Base-by-base conservation (phyloP, 37 sponge, comb jelly and placozoan genomes). In the Aplysina aerophoba region DNA sequence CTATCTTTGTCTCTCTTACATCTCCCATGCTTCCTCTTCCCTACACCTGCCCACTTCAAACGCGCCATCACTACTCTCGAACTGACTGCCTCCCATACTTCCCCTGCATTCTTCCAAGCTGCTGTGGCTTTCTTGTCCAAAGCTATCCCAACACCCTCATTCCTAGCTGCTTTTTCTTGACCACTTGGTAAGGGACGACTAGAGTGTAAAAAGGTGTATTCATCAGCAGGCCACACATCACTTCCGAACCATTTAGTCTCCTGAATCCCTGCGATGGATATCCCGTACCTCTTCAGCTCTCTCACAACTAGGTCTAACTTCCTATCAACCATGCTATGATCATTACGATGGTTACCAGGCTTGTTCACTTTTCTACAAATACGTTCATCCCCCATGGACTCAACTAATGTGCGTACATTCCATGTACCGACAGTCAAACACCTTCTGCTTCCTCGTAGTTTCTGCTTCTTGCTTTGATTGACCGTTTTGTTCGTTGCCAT, bases 201-300 rank as follows among this genome's bases (percentile, higher is more conserved):
- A 15, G 81, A 86, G 41, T 85, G 85, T 17, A 85, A 34, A 34
- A 82, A 17, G 65, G 74, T 73, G 41, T 73, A 73, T 13, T 30
- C 11, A 4, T 3, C 24, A 25, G 79, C 25, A 13, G 79, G 79
- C 86, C 86, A 85, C 31, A 85, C 64, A 59, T 85, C 86, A 50
- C 63, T 55, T 6, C 79, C 86, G 22, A 85, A 85, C 86, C 86
- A 85, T 50, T 77, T 85, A 58, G 79, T 78, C 34, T 85, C 86
- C 35, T 85, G 86, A 34, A 85, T 27, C 38, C 79, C 85, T 79
- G 40, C 74, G 17, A 73, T 37, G 8, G 74, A 37, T 8, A 73
- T 31, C 17, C 74, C 74, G 37, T 73, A 73, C 39, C 41, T 15
- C 22, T 31, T 6, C 74, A 73, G 37, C 22, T 65, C 66, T 16